Conservation (phyloP, 2,888 invertebrate species). For the Callyntrura guangdongensis region DNA sequence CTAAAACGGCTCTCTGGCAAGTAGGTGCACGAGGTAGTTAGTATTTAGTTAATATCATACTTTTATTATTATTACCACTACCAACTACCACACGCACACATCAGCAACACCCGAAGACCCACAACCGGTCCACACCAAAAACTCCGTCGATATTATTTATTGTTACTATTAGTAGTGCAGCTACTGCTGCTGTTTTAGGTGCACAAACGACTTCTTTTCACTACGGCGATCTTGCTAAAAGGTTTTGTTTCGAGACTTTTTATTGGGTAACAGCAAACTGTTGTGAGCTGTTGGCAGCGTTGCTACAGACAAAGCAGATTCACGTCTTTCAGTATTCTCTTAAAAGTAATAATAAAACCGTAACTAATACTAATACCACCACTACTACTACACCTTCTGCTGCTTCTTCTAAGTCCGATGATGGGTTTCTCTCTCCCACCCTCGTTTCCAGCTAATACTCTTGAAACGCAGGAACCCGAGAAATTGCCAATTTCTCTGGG, state of each 20-base stretch:
- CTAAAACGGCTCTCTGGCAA: not conserved
- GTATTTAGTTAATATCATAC: conserved; percentile 26
- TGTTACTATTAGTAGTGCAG: not conserved
- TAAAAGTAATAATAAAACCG: conserved; percentile 20
- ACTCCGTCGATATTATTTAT: conserved; percentile 17
- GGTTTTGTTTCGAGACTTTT: too few species aligned
- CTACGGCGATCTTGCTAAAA: not conserved
- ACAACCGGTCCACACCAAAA: not conserved
- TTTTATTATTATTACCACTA: not conserved
- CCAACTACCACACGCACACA: not conserved
- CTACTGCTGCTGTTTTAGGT: not conserved
- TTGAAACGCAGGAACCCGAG: not conserved
- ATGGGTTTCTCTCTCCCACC: not conserved
- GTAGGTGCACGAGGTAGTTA: not conserved
- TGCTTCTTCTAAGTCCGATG: not conserved
- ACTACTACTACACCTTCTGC: not conserved
- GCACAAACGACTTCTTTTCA: not conserved
- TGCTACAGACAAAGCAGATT: not conserved
- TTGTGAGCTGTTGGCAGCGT: not conserved
- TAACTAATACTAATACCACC: not conserved
- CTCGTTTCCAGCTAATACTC: not conserved
- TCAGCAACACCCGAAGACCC: not conserved
- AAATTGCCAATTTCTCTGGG: conserved; percentile 37
- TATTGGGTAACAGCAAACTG: not conserved
- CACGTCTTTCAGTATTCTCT: not conserved